These are phyloP conservation scores for Poecilia latipinna DNA, from an alignment of 2,113 vertebrate genomes.

Conservation along the genomic window DNA sequence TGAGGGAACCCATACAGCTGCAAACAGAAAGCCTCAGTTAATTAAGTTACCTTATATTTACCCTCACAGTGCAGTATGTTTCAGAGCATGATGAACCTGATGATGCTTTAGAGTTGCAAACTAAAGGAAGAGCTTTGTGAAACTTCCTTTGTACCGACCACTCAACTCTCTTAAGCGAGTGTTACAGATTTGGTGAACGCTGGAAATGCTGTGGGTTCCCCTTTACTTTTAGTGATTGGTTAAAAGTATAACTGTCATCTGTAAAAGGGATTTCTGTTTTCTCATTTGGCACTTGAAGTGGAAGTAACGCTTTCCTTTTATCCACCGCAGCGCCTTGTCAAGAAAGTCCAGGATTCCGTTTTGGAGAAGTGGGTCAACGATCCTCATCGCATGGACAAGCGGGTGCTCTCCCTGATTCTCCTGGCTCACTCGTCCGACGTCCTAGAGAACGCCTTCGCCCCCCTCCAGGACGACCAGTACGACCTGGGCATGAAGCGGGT, in stretches of 20 bases:
- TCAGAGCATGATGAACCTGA: too few relatives aligned
- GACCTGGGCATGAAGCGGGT: conserved; percentile 97
- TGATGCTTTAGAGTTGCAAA: too few relatives aligned
- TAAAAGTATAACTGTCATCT: background rate
- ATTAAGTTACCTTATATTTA: too few relatives aligned
- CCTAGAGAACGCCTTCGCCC: conserved; percentile 96
- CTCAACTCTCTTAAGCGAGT: too few relatives aligned
- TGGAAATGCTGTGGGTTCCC: too few relatives aligned
- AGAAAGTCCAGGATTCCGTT: conserved; percentile 94
- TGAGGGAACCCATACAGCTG: too few relatives aligned
- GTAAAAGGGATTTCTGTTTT: background rate
- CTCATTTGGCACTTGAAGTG: background rate
- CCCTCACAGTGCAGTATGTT: too few relatives aligned
- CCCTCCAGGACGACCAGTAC: conserved; percentile 95
- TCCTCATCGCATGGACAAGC: conserved; percentile 96
- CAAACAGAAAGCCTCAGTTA: too few relatives aligned
- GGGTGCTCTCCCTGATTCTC: conserved; percentile 91
- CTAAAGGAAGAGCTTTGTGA: too few relatives aligned
- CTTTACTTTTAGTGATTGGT: too few relatives aligned
- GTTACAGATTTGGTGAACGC: too few relatives aligned
- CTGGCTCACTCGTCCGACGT: conserved; percentile 96
- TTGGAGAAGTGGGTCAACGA: conserved; percentile 98
- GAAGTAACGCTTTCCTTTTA: background rate
- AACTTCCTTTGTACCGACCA: too few relatives aligned
- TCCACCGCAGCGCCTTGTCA: conserved; percentile 86